Evolutionary conservation across 1,140 invertebrate genomes (phyloP).

Genomic region (Eulimnadia texana): DNA sequence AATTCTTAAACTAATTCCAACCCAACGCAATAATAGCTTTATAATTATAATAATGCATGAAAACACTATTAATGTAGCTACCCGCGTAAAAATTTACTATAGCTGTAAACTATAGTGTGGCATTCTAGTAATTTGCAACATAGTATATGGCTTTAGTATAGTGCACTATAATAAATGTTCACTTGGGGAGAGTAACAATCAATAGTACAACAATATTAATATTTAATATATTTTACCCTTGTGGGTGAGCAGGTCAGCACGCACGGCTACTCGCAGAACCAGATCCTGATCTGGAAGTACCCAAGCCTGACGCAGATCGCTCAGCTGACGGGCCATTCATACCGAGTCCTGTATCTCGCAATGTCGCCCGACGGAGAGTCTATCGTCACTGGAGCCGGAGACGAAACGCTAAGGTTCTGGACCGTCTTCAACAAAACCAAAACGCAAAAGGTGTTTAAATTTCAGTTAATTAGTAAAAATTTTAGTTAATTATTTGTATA

Average conservation of each 20-base stretch:
- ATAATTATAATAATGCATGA: not conserved
- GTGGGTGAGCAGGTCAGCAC: conserved; percentile 62
- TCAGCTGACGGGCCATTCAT: conserved; percentile 95
- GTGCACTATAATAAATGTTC: too few relatives aligned
- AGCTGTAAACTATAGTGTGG: too few relatives aligned
- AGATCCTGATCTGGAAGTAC: conserved; percentile 99
- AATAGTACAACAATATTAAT: too few relatives aligned
- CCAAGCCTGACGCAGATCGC: conserved; percentile 93
- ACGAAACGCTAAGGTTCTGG: conserved; percentile 98
- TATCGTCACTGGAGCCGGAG: conserved; percentile 97
- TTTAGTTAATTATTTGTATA: conserved; percentile 16
- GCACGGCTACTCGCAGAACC: conserved; percentile 99
- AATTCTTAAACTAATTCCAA: conserved; percentile 2
- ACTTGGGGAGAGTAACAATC: too few relatives aligned
- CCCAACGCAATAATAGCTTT: conserved; percentile 1
- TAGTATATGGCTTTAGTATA: too few relatives aligned
- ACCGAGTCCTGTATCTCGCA: conserved; percentile 90
- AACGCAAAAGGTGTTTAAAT: conserved; percentile 48
- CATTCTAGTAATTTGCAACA: too few relatives aligned
- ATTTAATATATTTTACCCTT: too few relatives aligned
- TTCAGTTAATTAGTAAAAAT: too few relatives aligned
- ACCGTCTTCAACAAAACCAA: conserved; percentile 97
- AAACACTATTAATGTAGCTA: not conserved
- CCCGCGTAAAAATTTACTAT: too few relatives aligned
- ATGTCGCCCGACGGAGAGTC: conserved; percentile 98